Evolutionary conservation across 1,140 invertebrate species (phyloP).

Genomic region (Cataglyphis hispanica): DNA sequence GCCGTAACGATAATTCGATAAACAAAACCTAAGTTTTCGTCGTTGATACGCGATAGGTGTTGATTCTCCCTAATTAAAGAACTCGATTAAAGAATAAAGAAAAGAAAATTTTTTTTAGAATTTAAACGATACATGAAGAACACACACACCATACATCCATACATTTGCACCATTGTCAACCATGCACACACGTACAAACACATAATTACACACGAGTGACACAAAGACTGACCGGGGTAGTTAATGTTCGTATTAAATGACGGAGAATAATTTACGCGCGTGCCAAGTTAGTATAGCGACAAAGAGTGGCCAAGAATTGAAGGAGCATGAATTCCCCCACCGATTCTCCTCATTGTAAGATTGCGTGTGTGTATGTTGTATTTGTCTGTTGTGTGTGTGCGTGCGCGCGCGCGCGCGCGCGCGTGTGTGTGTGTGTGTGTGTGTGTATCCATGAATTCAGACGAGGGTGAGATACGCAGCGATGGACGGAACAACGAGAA

Average conservation of each 20-base stretch:
- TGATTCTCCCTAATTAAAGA: constrained; percentile 59
- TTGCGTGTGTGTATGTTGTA: neutral
- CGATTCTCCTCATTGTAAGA: neutral
- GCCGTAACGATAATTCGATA: constrained; percentile 81
- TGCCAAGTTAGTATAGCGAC: constrained; percentile 78
- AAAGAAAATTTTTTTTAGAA: constrained; percentile 27
- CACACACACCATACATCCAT: constrained; percentile 39
- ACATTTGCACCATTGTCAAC: neutral
- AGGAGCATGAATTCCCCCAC: neutral
- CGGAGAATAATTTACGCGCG: constrained; percentile 77
- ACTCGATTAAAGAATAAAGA: constrained; percentile 67
- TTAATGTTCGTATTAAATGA: constrained; percentile 79
- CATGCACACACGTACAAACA: neutral
- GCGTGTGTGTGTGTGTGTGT: neutral
- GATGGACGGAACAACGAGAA: constrained; percentile 45
- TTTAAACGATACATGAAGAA: neutral
- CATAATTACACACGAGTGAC: constrained; percentile 45
- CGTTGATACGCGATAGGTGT: constrained; percentile 39
- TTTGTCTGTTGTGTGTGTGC: too few species aligned
- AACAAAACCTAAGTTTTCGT: constrained; percentile 59
- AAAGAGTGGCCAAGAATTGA: constrained; percentile 56
- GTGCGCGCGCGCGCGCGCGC: too few species aligned
- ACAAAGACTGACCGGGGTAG: constrained; percentile 81
- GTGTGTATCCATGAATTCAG: neutral
- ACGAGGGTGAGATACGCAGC: constrained; percentile 28